Evolutionary conservation across 2,888 invertebrate species (phyloP), one percentile per base, ranked within the genome.

Genomic region (Rotaria sp.): DNA sequence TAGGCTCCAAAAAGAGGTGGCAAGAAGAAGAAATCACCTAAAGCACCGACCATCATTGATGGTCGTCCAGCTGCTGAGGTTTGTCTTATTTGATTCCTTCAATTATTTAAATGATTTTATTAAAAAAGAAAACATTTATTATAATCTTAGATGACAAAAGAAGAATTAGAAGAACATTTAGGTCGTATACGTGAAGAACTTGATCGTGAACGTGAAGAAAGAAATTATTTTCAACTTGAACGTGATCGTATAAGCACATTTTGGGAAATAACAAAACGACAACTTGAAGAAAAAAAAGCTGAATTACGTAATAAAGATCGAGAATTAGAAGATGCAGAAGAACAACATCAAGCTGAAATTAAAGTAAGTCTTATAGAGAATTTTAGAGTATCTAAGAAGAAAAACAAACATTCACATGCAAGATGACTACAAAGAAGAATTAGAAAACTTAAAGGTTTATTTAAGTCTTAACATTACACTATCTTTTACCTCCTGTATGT

Each of bases 141-240:
- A 52, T 52, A 5, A 52, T 52, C 18, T 52, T 35, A 67, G 67
- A 96, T 97, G 96, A 94, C 94, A 84, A 93, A 96, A 89, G 96
- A 97, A 90, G 95, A 97, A 92, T 92, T 97, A 87, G 96, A 96
- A 91, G 94, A 94, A 87, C 96, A 96, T 90, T 94, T 95, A 26
- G 93, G 94, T 84, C 93, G 94, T 89, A 94, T 96, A 38, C 94
- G 95, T 90, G 95, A 95, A 90, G 96, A 97, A 92, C 93, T 96
- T 90, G 96, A 97, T 90, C 93, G 95, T 87, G 97, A 97, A 91
- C 93, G 97, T 89, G 97, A 97, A 91, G 97, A 97, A 91, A 92
- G 97, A 86, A 97, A 97, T 91, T 97, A 95, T 91, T 97, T 96
- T 89, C 97, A 97, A 92, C 91, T 97, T 89, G 97, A 97, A 92